These are phyloP conservation scores for Xenopus laevis DNA, from an alignment of 2,113 vertebrate species.

Conservation along the genomic window DNA sequence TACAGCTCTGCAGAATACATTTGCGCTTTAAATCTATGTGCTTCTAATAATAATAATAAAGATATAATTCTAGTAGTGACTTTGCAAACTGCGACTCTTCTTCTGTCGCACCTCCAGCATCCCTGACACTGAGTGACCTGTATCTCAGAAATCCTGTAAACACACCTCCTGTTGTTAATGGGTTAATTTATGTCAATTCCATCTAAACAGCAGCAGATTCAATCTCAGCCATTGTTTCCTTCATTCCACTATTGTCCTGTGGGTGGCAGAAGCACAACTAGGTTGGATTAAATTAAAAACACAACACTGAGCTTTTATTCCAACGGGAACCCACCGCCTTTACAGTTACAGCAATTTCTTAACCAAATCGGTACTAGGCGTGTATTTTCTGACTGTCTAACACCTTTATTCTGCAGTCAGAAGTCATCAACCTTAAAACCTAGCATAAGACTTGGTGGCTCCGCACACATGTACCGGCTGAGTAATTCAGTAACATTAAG, in stretches of 20 bases:
- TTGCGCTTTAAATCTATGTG: too few relatives aligned
- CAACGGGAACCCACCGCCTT: constrained; percentile 15
- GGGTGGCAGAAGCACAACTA: constrained; percentile 36
- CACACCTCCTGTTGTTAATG: constrained; percentile 17
- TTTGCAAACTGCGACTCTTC: too few relatives aligned
- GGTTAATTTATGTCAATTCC: constrained; percentile 15
- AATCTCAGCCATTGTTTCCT: not conserved
- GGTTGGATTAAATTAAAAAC: not conserved
- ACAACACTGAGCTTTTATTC: not conserved
- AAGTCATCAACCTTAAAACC: constrained; percentile 19
- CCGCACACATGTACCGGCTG: too few relatives aligned
- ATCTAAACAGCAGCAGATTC: constrained; percentile 20
- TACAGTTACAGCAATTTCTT: constrained; percentile 23
- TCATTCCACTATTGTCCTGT: constrained; percentile 11
- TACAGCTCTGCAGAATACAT: too few relatives aligned
- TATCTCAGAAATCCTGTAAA: too few relatives aligned
- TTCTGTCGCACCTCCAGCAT: too few relatives aligned
- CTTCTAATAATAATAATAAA: too few relatives aligned
- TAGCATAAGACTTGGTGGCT: not conserved
- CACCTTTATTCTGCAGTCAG: constrained; percentile 25
- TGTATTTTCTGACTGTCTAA: constrained; percentile 17
- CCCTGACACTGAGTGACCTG: too few relatives aligned
- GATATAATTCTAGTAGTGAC: too few relatives aligned
- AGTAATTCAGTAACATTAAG: too few relatives aligned
- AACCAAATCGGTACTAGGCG: constrained; percentile 22